Percentiles rank a stretch among this genome's conserved stretches.
phyloP scores from a whole-genome alignment of 1,140 invertebrate genomes.

The Manduca sexta region DNA sequence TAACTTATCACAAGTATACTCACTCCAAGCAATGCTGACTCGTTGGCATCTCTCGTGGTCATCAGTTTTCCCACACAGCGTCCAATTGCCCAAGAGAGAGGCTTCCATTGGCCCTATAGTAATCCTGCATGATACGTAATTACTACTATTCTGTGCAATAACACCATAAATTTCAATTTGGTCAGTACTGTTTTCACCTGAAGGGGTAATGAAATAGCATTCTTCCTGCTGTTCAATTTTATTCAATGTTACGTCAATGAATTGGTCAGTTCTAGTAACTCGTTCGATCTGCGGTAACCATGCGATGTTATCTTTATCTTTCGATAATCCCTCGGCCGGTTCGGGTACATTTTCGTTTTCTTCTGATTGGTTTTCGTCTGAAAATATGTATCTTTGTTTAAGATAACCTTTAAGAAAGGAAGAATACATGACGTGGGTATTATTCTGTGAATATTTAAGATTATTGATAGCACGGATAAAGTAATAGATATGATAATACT shows the following conservation, averaged over 20 bases:
- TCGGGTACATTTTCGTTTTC: too few species aligned
- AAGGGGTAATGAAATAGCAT: slow-evolving; percentile 13
- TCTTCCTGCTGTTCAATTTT: slow-evolving; percentile 8
- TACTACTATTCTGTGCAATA: slow-evolving; percentile 6
- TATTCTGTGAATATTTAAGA: too few species aligned
- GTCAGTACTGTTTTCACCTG: background rate
- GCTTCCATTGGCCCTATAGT: slow-evolving; percentile 19
- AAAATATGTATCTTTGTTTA: too few species aligned
- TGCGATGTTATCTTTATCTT: too few species aligned
- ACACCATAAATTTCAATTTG: slow-evolving; percentile 6
- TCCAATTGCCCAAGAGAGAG: slow-evolving; percentile 16
- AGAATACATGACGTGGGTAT: too few species aligned
- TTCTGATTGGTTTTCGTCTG: too few species aligned
- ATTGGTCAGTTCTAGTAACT: slow-evolving; percentile 2
- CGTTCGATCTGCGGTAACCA: slow-evolving; percentile 3
- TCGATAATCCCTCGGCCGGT: too few species aligned
- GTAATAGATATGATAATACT: too few species aligned
- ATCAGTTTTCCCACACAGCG: slow-evolving; percentile 2
- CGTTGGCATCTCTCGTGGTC: slow-evolving; percentile 14
- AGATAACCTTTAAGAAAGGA: too few species aligned
- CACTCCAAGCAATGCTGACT: slow-evolving; percentile 1
- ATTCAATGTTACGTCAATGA: slow-evolving; percentile 15
- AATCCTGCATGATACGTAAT: slow-evolving; percentile 21
- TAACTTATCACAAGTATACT: too few species aligned
- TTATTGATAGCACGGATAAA: too few species aligned